These are phyloP conservation scores for Hyphantria cunea DNA, from an alignment of 1,140 invertebrate genomes.

Conservation along the genomic window DNA sequence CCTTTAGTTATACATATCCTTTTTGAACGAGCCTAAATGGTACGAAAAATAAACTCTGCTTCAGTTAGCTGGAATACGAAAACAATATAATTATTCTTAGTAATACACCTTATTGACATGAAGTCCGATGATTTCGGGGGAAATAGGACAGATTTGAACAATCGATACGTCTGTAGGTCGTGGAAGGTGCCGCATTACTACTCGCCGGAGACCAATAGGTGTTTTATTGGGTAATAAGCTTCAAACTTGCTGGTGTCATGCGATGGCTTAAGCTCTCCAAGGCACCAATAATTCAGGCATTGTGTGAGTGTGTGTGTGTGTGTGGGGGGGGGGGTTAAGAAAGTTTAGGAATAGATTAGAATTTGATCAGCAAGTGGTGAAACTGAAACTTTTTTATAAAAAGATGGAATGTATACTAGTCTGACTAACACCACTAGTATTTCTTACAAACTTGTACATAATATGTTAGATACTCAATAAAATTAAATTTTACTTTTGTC, in stretches of 20 bases:
- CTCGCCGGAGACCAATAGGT: conserved; percentile 12
- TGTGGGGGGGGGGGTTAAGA: no score
- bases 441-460: no score
- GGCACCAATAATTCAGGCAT: background rate
- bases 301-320: no score
- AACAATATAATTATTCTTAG: conserved; percentile 15
- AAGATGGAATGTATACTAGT: no score
- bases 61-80: conserved; percentile 1
- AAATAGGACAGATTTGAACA: conserved; percentile 11
- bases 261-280: background rate
- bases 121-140: background rate
- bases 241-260: conserved; percentile 13
- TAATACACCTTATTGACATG: conserved; percentile 2
- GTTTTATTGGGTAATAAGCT: conserved; percentile 16
- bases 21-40: no score
- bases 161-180: conserved; percentile 20
- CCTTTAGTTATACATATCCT: no score
- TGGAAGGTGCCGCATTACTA: conserved; percentile 14
- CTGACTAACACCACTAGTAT: no score
- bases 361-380: no score
- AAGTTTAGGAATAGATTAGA: conserved; percentile 24
- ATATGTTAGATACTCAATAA: no score
- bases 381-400: no score
- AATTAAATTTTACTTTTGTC: no score
- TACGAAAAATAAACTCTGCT: no score